Conservation (phyloP, 2,113 vertebrate genomes). For the Otis tarda region DNA sequence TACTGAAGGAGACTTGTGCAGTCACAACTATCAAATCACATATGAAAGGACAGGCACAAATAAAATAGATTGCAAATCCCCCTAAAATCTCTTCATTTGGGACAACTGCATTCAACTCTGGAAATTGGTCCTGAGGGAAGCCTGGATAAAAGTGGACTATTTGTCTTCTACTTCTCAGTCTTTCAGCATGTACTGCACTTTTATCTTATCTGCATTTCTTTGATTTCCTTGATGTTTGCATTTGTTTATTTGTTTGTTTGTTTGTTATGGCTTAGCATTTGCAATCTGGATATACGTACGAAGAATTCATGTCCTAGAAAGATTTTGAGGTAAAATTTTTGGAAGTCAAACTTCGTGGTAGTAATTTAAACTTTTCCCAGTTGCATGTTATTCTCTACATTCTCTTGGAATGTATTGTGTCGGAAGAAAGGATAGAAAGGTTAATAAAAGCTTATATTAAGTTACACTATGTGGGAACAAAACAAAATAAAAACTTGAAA, state of each 20-base stretch:
- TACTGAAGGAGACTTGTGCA: background rate
- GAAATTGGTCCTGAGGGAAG: background rate
- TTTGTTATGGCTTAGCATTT: background rate
- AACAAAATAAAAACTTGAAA: background rate
- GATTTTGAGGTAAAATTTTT: background rate
- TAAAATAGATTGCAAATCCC: background rate
- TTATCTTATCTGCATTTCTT: background rate
- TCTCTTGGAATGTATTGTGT: accelerated
- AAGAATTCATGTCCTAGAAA: background rate
- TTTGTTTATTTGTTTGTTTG: background rate
- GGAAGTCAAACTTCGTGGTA: background rate
- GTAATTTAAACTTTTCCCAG: background rate
- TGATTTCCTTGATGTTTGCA: background rate
- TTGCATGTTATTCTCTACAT: background rate
- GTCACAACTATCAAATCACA: background rate
- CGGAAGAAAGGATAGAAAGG: background rate
- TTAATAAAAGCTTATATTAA: background rate
- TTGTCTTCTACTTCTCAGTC: background rate
- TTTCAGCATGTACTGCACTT: background rate
- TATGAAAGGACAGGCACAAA: background rate
- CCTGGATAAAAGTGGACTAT: accelerated
- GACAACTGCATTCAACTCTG: background rate
- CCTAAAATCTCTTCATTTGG: background rate
- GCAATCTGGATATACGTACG: background rate
- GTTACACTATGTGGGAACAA: background rate